Conservation (phyloP, 2,113 vertebrate species). For the Mus spicilegus region DNA sequence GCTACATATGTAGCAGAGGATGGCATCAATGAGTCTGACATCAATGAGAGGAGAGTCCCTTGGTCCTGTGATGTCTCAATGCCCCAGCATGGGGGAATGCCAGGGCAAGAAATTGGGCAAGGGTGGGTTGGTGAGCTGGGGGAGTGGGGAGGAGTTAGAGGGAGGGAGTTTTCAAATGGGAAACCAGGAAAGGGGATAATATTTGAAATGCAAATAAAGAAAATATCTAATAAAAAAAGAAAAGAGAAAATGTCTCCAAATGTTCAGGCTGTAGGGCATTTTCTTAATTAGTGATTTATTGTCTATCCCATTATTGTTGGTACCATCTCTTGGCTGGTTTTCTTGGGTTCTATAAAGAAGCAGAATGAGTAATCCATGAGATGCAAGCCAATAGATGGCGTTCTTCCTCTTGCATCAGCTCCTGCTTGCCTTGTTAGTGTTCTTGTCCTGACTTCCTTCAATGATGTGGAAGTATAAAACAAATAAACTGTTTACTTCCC, state of each 20-base stretch:
- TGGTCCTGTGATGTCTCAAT: no score
- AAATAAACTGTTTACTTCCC: background rate
- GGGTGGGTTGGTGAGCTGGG: no score
- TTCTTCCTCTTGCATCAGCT: background rate
- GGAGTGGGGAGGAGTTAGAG: no score
- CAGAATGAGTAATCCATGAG: background rate
- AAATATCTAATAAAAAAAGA: no score
- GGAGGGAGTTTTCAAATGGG: no score
- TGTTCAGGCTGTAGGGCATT: background rate
- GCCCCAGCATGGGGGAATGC: no score
- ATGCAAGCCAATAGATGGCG: background rate
- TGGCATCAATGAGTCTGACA: no score
- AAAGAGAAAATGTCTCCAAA: background rate
- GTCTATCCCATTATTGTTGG: background rate
- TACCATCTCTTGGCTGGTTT: background rate
- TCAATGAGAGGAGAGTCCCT: no score
- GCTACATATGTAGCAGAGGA: no score
- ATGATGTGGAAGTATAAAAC: background rate
- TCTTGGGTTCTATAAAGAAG: background rate
- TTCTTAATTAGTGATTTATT: background rate
- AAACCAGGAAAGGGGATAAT: no score
- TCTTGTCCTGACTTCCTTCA: background rate
- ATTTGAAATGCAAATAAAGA: no score
- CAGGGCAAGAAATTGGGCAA: no score
- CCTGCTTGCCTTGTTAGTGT: background rate